A percentile compares a stretch with the other conserved stretches of the same genome.
Conservation (phyloP, 2,888 invertebrate genomes). For the Drosophila barbarae region DNA sequence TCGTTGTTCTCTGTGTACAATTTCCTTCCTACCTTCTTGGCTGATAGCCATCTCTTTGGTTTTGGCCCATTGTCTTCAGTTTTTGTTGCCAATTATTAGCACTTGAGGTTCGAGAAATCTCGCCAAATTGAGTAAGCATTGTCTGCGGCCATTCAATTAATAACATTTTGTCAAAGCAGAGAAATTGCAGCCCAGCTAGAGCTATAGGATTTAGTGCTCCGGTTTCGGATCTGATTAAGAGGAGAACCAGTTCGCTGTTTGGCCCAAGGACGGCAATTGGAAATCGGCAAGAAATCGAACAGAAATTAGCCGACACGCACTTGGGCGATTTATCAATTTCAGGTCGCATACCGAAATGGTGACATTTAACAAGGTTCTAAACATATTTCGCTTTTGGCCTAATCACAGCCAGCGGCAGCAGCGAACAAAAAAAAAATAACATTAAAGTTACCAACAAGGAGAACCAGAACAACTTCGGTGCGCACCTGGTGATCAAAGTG, state of each 20-base stretch:
- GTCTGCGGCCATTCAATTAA: conserved; percentile 64
- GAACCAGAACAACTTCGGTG: conserved; percentile 69
- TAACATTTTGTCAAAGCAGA: conserved; percentile 72
- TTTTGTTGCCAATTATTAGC: conserved; percentile 69
- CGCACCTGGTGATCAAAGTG: conserved; percentile 70
- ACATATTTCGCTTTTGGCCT: conserved; percentile 51
- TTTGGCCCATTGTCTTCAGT: conserved; percentile 65
- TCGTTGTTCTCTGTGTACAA: not conserved
- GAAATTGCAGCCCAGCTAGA: conserved; percentile 56
- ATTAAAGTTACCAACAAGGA: conserved; percentile 53
- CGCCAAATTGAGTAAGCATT: conserved; percentile 55
- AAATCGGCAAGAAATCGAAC: conserved; percentile 35
- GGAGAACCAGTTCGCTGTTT: conserved; percentile 48
- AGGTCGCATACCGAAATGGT: conserved; percentile 64
- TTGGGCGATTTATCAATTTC: conserved; percentile 71
- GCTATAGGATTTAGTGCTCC: conserved; percentile 15
- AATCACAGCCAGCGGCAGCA: conserved; percentile 40
- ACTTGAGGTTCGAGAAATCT: conserved; percentile 56
- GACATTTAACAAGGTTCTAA: conserved; percentile 72
- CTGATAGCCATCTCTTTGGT: conserved; percentile 70
- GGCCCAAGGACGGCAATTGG: conserved; percentile 63
- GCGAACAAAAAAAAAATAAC: conserved; percentile 21
- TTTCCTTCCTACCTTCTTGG: conserved; percentile 5
- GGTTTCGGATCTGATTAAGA: conserved; percentile 34
- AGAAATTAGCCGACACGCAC: conserved; percentile 60